A percentile compares a stretch with the other conserved stretches of the same genome.
phyloP scores from a whole-genome alignment of 2,888 invertebrate species.

The Xiphydria camelus region DNA sequence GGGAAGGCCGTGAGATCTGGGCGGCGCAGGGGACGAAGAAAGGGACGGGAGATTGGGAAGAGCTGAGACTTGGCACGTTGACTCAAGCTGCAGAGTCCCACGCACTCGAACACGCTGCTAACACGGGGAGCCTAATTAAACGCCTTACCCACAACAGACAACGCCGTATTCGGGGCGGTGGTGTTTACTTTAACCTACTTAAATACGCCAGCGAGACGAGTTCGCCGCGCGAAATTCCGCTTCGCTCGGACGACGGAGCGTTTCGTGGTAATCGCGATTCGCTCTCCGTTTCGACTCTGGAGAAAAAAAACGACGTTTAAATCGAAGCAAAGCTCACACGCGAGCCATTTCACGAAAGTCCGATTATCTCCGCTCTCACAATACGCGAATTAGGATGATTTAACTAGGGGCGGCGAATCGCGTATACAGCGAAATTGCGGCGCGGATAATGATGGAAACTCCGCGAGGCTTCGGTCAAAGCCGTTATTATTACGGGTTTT shows the following conservation, averaged over 20 bases:
- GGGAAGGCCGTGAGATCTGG: not conserved
- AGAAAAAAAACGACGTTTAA: too few species aligned
- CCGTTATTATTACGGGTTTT: not conserved
- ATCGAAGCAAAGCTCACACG: too few species aligned
- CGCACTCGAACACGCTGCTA: slow-evolving; percentile 17
- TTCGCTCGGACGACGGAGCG: not conserved
- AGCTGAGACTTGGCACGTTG: slow-evolving; percentile 22
- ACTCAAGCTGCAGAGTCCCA: slow-evolving; percentile 34
- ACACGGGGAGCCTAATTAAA: slow-evolving; percentile 33
- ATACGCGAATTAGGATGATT: too few species aligned
- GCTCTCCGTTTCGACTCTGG: too few species aligned
- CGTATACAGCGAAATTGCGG: not conserved
- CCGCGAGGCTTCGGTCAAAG: not conserved
- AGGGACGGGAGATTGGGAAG: slow-evolving; percentile 1
- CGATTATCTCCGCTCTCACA: too few species aligned
- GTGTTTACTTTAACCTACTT: slow-evolving; percentile 18
- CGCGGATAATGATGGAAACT: not conserved
- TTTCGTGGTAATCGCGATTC: too few species aligned
- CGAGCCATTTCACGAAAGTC: too few species aligned
- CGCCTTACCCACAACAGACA: slow-evolving; percentile 31
- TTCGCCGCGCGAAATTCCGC: not conserved
- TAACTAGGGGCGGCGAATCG: too few species aligned
- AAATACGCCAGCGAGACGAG: slow-evolving; percentile 4
- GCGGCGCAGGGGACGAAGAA: not conserved
- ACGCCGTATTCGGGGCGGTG: slow-evolving; percentile 6